Evolutionary conservation across 2,113 vertebrate genomes (phyloP), one percentile per base, ranked within the genome.

Genomic region (Tapirus terrestris): DNA sequence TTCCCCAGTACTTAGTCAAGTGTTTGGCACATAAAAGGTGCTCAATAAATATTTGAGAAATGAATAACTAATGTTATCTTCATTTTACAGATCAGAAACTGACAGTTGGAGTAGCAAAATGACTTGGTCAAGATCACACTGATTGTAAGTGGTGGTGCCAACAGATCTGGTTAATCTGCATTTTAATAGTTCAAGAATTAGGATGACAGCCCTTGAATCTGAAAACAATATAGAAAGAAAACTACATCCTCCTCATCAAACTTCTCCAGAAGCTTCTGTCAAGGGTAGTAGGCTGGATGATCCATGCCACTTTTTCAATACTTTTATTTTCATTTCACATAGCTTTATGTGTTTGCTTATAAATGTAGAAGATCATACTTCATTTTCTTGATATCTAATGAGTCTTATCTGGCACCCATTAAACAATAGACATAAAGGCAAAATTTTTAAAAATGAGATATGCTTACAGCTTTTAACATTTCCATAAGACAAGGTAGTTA

Each of bases 301-400:
- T 53, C n/a, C 25, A 8, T 2, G 36, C 48, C 29, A 72, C 51
- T 88, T 93, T 80, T 72, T 88, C 5, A 72, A 56, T 76, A 89
- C 58, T 68, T 87, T 72, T 6, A 45, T 93, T 96, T 97, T 92
- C n/a, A 94, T 75, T 89, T 91, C 43, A 53, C 53, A 70, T 5
- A 77, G 53, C 39, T 96, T 63, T 85, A 61, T 36, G 31, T 80
- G 68, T 82, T 84, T 92, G 51, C 3, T 81, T 75, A 7, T 72
- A 53, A 83, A 11, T 79, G 70, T 16, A 68, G 61, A 80, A 90
- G 60, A 95, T 56, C 70, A 79, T 23, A 85, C 9, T 89, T 81
- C 4, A n/a, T n/a, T 60, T 60, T 68, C 14, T 82, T 90, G 58
- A 0, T 39, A 68, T 67, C 56, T 90, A 8, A 6, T 61, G 36